Base-by-base conservation (phyloP, 2,888 invertebrate species). In the Charanyca ferruginea region DNA sequence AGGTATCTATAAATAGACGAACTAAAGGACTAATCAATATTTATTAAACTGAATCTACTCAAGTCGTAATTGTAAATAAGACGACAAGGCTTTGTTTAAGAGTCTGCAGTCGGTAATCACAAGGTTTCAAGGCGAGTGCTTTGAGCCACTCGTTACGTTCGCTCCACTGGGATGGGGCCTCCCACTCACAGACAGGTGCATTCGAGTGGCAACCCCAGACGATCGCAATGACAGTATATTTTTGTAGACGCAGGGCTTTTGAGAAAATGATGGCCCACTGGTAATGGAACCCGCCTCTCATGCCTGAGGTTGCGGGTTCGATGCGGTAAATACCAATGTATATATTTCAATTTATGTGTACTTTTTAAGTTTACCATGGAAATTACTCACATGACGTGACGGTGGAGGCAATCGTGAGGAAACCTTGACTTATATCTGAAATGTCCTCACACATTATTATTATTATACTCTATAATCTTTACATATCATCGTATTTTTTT, bases 111-210 rank as follows among this genome's bases (percentile, higher is more conserved):
- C 13, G 20, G 35, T 76, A 76, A 60, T 60, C 70, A 76, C 77
- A 73, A 57, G 63, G 42, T 35, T 72, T 20, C 18, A 48, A 45
- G 8, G 23, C 44, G 22, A 44, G 42, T 51, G 60, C 78, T 81
- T 82, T 79, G 77, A 71, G 52, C 13, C 18, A 57, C 57, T 83
- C 66, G 82, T 82, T 82, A 81, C n/a, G 42, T 71, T 42, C 81
- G 69, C 79, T 73, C 61, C 74, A 77, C 20, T 71, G 57, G 25
- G n/a, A 25, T 48, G 48, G 25, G 35, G 38, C 41, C 42, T 42
- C 18, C 55, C 47, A 57, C 47, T 13, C n/a, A 28, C 38, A 52
- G 72, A 55, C 62, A 54, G 51, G 25, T 61, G 52, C 52, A 71
- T 38, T 62, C 54, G 52, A 57, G 35, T 70, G 42, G 51, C 52